A percentile compares a stretch with the other conserved stretches of the same genome.
Evolutionary conservation across 2,113 vertebrate genomes (phyloP).

Genomic region (Oryzias woworae): DNA sequence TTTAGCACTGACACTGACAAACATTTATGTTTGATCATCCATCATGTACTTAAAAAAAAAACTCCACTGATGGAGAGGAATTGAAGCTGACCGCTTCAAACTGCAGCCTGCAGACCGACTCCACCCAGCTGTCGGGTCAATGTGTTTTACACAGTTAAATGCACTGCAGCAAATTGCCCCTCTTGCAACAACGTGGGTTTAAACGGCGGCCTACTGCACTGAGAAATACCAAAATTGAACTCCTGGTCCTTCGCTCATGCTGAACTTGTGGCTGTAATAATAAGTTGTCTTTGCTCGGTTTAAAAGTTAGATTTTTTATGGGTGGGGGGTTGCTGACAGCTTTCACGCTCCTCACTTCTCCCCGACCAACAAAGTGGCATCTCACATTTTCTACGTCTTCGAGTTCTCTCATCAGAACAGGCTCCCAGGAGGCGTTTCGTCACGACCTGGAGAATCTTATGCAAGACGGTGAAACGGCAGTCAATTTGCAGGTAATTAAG

Average conservation of each 20-base stretch:
- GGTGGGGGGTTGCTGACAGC: constrained; percentile 45
- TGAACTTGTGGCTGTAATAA: constrained; percentile 47
- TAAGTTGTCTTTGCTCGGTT: constrained; percentile 40
- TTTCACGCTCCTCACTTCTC: constrained; percentile 46
- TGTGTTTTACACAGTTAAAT: constrained; percentile 63
- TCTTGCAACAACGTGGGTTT: constrained; percentile 34
- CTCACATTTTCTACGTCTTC: constrained; percentile 64
- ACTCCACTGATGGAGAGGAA: constrained; percentile 49
- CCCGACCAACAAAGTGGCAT: constrained; percentile 54
- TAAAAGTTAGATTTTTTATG: constrained; percentile 47
- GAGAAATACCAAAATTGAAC: constrained; percentile 25
- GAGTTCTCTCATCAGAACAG: constrained; percentile 67
- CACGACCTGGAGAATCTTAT: constrained; percentile 84
- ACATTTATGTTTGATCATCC: constrained; percentile 43
- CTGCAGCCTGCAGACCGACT: constrained; percentile 50
- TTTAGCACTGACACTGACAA: constrained; percentile 26
- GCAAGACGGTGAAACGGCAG: constrained; percentile 86
- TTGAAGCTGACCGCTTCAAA: constrained; percentile 58
- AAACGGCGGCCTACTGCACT: constrained; percentile 18
- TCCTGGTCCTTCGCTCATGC: constrained; percentile 18
- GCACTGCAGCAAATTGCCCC: constrained; percentile 57
- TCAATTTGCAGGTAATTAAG: constrained; percentile 85
- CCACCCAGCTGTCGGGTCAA: constrained; percentile 60
- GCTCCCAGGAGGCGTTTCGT: constrained; percentile 79
- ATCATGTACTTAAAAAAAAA: constrained; percentile 32